Evolutionary conservation across 2,888 invertebrate genomes (phyloP).

Genomic region (Uloborus plumipes): DNA sequence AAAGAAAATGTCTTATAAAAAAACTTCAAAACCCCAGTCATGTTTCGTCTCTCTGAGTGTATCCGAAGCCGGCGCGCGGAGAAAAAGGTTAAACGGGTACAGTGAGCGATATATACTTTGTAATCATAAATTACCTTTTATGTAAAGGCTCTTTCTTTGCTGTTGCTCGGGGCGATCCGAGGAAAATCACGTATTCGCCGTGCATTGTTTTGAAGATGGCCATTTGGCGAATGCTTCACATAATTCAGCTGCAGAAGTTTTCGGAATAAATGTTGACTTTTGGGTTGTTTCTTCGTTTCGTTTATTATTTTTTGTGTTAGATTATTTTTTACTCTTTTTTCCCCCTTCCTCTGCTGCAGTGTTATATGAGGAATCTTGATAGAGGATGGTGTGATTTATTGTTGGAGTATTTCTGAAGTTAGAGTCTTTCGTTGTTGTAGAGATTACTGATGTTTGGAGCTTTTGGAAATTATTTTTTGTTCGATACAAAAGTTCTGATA

Average conservation of each 20-base stretch:
- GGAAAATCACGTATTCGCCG: conserved; percentile 36
- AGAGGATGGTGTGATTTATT: too few relatives aligned
- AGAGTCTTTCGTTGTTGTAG: too few relatives aligned
- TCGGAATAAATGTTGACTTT: not conserved
- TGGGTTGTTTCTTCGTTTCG: not conserved
- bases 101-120: conserved; percentile 56
- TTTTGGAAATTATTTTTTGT: too few relatives aligned
- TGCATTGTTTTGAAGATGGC: conserved; percentile 56
- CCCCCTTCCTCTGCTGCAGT: too few relatives aligned
- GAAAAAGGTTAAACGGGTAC: conserved; percentile 53
- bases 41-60: conserved; percentile 29
- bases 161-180: conserved; percentile 17
- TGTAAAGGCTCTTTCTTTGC: conserved; percentile 15
- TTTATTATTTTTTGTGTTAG: too few relatives aligned
- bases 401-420: too few relatives aligned
- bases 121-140: conserved; percentile 62
- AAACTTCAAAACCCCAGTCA: conserved; percentile 6
- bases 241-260: conserved; percentile 1
- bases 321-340: too few relatives aligned
- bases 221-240: conserved; percentile 24
- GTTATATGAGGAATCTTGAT: too few relatives aligned
- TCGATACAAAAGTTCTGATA: too few relatives aligned
- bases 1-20: conserved; percentile 16
- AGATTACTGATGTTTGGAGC: too few relatives aligned
- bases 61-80: conserved; percentile 14